A percentile compares a stretch with the other conserved stretches of the same genome.
phyloP scores from a whole-genome alignment of 1,140 invertebrate genomes.

The Zaprionus camerounensis region DNA sequence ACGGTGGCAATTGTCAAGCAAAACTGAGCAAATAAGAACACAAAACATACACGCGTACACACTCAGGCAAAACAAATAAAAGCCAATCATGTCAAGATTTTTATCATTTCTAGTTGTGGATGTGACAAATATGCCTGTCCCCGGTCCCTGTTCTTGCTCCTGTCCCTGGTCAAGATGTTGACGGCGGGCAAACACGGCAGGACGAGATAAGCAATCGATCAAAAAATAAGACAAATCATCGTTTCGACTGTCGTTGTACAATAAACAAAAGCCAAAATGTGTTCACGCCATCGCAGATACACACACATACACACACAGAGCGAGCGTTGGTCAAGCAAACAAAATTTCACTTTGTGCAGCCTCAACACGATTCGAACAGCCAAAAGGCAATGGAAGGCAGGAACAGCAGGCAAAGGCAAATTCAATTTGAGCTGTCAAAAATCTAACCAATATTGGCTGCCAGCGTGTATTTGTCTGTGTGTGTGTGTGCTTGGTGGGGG shows the following conservation, averaged over 20 bases:
- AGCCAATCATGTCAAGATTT: slow-evolving; percentile 40
- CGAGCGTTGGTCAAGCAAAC: slow-evolving; percentile 67
- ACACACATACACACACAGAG: not conserved
- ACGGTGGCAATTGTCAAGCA: not conserved
- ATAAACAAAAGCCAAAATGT: slow-evolving; percentile 79
- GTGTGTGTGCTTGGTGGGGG: slow-evolving; percentile 12
- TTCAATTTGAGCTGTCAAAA: slow-evolving; percentile 82
- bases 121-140: slow-evolving; percentile 62
- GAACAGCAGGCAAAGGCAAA: slow-evolving; percentile 64
- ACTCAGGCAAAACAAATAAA: slow-evolving; percentile 32
- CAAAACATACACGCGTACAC: not conserved
- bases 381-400: slow-evolving; percentile 26
- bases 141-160: not conserved
- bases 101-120: slow-evolving; percentile 20
- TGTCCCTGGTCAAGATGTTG: slow-evolving; percentile 20
- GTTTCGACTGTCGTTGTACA: slow-evolving; percentile 44
- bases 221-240: slow-evolving; percentile 77
- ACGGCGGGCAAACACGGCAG: slow-evolving; percentile 27
- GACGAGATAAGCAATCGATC: slow-evolving; percentile 69
- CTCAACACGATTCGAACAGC: slow-evolving; percentile 32
- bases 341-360: slow-evolving; percentile 63
- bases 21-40: slow-evolving; percentile 24
- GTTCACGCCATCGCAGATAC: slow-evolving; percentile 56
- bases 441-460: slow-evolving; percentile 81
- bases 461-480: slow-evolving; percentile 34